Base-by-base conservation (phyloP, 1,140 invertebrate genomes). In the Leptinotarsa defecta region DNA sequence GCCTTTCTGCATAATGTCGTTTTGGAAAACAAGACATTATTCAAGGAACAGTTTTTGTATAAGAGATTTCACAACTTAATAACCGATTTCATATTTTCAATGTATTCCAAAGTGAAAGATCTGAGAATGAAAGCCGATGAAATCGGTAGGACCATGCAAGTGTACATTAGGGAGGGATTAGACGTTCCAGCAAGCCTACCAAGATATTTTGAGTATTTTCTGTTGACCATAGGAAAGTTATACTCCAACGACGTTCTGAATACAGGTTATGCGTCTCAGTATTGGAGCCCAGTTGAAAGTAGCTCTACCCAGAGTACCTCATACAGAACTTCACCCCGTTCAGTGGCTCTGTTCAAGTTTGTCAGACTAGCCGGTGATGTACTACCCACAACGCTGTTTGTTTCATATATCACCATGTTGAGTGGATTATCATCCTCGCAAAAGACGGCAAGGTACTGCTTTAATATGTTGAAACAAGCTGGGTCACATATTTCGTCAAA, bases 81-180 rank as follows among this genome's bases (percentile, higher is more conserved):
- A 64, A 96, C 95, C 1, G 96, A 98, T 85, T 98, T 99, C 79
- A 96, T 98, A 71, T 91, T 95, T 67, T 88, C 94, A 49, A 96
- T 98, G 95, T 96, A 97, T 49, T 87, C 96, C 48, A 98, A 98
- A 87, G 91, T 94, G 0, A 94, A 94, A 84, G 94, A 95, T 83
- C 85, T 96, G 64, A 86, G 93, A 63, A 93, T 92, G 79, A 89
- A 93, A 78, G 96, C 95, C 0, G 96, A 98, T 85, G 96, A 98
- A 86, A 91, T 93, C 1, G 94, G 95, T 20, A 89, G 95, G 76
- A 93, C 95, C 20, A 91, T 94, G 62, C 89, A 94, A 76, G 91
- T 92, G 73, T 96, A 96, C 86, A 87, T 90, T 6, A 89, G 93
- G 77, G 94, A 97, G 86, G 95, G 94, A 3, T 86, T 97, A 34